Evolutionary conservation across 1,140 invertebrate species (phyloP), one percentile per base, ranked within the genome.

Genomic region (Tetranychus cinnabarinus): DNA sequence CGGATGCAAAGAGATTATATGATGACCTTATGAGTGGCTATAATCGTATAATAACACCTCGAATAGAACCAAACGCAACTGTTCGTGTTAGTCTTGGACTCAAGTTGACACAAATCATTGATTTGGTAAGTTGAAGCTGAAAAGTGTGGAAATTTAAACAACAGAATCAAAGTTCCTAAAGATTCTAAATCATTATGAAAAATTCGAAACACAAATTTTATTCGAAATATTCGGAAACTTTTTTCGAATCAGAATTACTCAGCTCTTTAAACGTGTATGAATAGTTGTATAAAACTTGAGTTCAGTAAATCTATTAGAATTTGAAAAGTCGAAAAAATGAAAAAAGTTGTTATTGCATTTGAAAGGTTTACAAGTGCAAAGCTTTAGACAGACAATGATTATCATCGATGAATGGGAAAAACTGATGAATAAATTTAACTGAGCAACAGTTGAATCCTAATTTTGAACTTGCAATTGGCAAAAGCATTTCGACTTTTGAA

Each of bases 1-100:
- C 64, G 23, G 68, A 69, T 60, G 69, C 69, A 15, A 70, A 70
- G 46, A 58, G 68, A 50, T 58, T 69, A 2, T 70, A 70, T 45
- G 69, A 70, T 47, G 67, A 70, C 63, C 62, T 72, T 12, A 65
- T 74, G 62, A 66, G 62, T 47, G 37, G n/a, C 13, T 98, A 99
- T 79, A 98, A 98, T 78, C 81, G 90, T 67, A 83, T 97, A 70
- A 96, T 97, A 69, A 77, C 92, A 69, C 95, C 95, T 56, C 90
- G 97, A 64, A 85, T 33, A 39, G 92, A 97, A 77, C 95, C 92
- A 76, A 88, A 86, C 60, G 91, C 97, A 82, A 85, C 48, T 67
- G 81, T 97, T 68, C 91, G 86, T 63, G 90, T 97, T 70, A 91
- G 90, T 77, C 85, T 97, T 82, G 90, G 90, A 65, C 81, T 97